Evolutionary conservation across 2,113 vertebrate species (phyloP).

Genomic region (Collichthys lucidus): DNA sequence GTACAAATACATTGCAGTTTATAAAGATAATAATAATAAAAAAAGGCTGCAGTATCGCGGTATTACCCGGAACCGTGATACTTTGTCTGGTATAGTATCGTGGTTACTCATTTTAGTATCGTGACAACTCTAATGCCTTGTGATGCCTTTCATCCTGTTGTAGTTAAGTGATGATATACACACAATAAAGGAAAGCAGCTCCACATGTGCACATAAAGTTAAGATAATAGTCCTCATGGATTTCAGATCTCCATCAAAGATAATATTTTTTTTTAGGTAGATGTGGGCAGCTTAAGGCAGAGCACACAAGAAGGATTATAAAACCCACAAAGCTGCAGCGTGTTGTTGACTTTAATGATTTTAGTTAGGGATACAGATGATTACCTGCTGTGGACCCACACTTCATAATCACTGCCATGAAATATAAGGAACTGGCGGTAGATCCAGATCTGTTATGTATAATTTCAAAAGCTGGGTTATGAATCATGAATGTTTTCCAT

Average conservation of each 20-base stretch:
- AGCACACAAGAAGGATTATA: conserved; percentile 1
- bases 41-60: too few species aligned
- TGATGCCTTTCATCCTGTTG: conserved; percentile 22
- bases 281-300: conserved; percentile 1
- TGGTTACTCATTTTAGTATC: too few species aligned
- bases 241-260: conserved; percentile 5
- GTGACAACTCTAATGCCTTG: too few species aligned
- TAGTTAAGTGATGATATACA: background rate
- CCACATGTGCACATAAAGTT: background rate
- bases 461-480: conserved; percentile 51
- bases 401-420: conserved; percentile 25
- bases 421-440: conserved; percentile 1
- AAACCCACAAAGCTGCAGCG: conserved; percentile 11
- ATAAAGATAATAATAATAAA: too few species aligned
- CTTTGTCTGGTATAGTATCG: too few species aligned
- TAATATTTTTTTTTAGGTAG: conserved; percentile 2
- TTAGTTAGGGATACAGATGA: conserved; percentile 26
- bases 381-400: background rate
- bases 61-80: too few species aligned
- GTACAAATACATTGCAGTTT: too few species aligned
- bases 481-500: conserved; percentile 39
- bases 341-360: conserved; percentile 29
- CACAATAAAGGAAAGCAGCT: background rate
- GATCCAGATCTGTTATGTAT: conserved; percentile 11
- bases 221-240: conserved; percentile 5